Evolutionary conservation across 2,797 vertebrate species (phyloP).

Genomic region (Onychomys torridus): DNA sequence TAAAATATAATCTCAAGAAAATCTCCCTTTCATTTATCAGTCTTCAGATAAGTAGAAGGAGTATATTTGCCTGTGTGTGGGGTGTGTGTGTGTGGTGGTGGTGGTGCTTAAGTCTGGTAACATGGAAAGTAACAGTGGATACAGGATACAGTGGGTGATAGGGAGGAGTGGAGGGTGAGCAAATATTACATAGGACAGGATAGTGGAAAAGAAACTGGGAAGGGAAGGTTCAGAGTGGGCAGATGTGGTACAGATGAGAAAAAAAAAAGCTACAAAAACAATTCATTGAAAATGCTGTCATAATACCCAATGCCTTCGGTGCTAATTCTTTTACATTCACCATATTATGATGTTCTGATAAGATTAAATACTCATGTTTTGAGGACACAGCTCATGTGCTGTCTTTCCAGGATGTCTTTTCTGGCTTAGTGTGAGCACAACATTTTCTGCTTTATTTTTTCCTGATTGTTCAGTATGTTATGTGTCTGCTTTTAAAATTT

Average conservation of each 20-base stretch:
- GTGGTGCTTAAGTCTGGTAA: too few relatives aligned
- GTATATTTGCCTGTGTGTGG: too few relatives aligned
- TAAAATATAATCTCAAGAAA: background rate
- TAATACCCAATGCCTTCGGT: background rate
- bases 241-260: too few relatives aligned
- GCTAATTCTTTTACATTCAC: background rate
- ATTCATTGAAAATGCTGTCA: background rate
- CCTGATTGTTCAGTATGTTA: background rate
- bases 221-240: too few relatives aligned
- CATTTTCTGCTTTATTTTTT: background rate
- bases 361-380: background rate
- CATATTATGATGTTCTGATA: background rate
- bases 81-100: too few relatives aligned
- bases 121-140: too few relatives aligned
- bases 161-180: background rate
- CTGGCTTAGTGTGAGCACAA: background rate
- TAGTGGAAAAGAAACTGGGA: background rate
- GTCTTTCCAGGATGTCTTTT: background rate
- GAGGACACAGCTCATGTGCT: background rate
- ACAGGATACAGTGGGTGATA: background rate
- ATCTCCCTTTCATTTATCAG: too few relatives aligned
- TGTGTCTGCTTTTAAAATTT: background rate
- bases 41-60: too few relatives aligned
- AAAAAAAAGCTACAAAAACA: too few relatives aligned
- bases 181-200: background rate